These are phyloP conservation scores for Carassius carassius DNA, from an alignment of 2,113 vertebrate genomes.

Conservation along the genomic window DNA sequence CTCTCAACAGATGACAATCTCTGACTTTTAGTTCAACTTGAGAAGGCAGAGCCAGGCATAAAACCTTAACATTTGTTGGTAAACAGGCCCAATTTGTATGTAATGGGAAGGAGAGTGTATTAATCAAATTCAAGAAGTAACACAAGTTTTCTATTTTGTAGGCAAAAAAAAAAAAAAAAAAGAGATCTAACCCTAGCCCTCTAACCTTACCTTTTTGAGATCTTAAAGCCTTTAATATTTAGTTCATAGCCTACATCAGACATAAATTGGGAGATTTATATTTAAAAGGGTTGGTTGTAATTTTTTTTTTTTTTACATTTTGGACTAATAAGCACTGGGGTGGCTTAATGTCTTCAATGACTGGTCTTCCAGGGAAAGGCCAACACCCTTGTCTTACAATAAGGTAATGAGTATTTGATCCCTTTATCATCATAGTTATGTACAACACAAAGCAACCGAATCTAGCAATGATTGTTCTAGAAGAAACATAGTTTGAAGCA, in stretches of 20 bases:
- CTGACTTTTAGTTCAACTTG: conserved; percentile 49
- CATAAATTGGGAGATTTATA: neutral
- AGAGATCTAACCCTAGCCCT: no score
- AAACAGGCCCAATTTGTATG: conserved; percentile 64
- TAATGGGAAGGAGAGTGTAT: neutral
- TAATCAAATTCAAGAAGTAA: conserved; percentile 16
- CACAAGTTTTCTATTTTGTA: neutral
- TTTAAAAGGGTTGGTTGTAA: neutral
- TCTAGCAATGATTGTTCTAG: neutral
- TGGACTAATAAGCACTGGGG: neutral
- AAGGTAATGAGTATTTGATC: conserved; percentile 27
- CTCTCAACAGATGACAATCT: conserved; percentile 62
- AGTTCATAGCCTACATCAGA: neutral
- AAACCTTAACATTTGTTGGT: conserved; percentile 65
- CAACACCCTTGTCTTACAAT: conserved; percentile 30
- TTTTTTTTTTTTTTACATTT: neutral
- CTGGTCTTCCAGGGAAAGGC: neutral
- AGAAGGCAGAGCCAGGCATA: conserved; percentile 48
- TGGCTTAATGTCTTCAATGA: conserved; percentile 2
- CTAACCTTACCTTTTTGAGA: no score
- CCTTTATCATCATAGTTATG: conserved; percentile 21
- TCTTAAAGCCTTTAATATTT: neutral
- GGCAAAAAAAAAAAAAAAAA: no score
- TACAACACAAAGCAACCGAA: conserved; percentile 9
- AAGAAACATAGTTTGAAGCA: conserved; percentile 5